These are phyloP conservation scores for Coenonympha arcania DNA, from an alignment of 2,888 invertebrate species.

Conservation along the genomic window DNA sequence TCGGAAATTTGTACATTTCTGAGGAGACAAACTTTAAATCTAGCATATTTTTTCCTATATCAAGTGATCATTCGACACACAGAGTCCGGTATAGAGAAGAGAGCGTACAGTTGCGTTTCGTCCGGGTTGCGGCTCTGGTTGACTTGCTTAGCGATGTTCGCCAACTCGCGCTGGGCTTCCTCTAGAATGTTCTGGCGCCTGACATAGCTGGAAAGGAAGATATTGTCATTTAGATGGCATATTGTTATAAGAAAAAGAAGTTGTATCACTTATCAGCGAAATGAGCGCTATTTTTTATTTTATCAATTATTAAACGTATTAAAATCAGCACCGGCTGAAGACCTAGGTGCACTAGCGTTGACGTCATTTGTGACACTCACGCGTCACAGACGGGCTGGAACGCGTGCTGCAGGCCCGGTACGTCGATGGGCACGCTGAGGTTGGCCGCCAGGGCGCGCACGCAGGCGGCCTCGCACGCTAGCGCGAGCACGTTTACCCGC, in stretches of 20 bases:
- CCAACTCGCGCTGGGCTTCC: slow-evolving; percentile 48
- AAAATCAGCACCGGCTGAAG: too few relatives aligned
- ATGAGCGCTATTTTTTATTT: too few relatives aligned
- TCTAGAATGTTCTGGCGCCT: slow-evolving; percentile 53
- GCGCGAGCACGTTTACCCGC: slow-evolving; percentile 47
- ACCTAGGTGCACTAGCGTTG: too few relatives aligned
- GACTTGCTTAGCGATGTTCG: slow-evolving; percentile 42
- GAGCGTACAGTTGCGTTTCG: slow-evolving; percentile 52
- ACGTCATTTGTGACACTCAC: slow-evolving; percentile 16
- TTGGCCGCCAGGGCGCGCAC: slow-evolving; percentile 44
- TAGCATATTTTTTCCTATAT: slow-evolving; percentile 18
- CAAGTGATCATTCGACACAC: slow-evolving; percentile 44
- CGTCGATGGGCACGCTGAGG: slow-evolving; percentile 42
- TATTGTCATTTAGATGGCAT: too few relatives aligned
- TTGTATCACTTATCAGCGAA: too few relatives aligned
- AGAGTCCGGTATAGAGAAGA: slow-evolving; percentile 60
- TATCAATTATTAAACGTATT: too few relatives aligned
- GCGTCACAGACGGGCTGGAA: slow-evolving; percentile 23
- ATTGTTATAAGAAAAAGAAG: too few relatives aligned
- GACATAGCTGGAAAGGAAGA: slow-evolving; percentile 41
- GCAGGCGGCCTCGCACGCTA: slow-evolving; percentile 50
- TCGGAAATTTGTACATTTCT: too few relatives aligned
- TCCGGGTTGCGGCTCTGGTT: slow-evolving; percentile 45
- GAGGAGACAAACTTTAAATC: too few relatives aligned
- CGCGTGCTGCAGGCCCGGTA: slow-evolving; percentile 24